Conservation (phyloP, 2,113 vertebrate species). For the Rousettus leschenaultii region DNA sequence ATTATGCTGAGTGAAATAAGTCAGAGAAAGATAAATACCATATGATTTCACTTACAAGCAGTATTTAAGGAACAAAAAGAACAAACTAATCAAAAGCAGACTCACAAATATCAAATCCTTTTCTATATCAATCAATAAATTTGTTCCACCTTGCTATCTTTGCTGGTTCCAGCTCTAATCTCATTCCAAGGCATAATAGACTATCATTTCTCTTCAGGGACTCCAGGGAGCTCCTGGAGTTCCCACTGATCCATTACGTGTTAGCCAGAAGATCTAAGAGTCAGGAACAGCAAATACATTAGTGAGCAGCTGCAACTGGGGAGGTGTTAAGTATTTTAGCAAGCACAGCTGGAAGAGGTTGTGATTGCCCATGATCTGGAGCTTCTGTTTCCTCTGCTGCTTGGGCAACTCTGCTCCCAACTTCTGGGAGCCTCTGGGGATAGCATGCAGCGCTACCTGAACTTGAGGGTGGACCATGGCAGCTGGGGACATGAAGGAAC, state of each 20-base stretch:
- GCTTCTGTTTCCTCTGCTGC: neutral
- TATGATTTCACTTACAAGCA: no score
- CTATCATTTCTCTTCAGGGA: neutral
- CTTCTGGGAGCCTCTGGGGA: neutral
- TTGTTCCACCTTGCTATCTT: neutral
- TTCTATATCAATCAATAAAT: neutral
- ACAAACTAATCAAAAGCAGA: no score
- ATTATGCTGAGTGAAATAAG: no score
- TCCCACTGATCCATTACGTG: neutral
- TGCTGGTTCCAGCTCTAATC: neutral
- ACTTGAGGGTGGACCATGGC: conserved; percentile 34
- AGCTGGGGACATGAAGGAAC: conserved; percentile 38
- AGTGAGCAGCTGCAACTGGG: neutral
- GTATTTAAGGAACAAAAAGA: no score
- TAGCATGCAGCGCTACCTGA: neutral
- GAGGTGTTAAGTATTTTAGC: neutral
- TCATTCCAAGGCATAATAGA: neutral
- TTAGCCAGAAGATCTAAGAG: neutral
- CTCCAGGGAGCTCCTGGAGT: neutral
- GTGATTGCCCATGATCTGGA: neutral
- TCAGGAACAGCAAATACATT: neutral
- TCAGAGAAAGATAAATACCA: no score
- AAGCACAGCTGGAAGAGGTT: neutral
- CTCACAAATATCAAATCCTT: neutral
- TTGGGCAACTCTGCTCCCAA: conserved; percentile 19